These are phyloP conservation scores for Anhinga anhinga DNA, from an alignment of 2,113 vertebrate genomes.

Conservation along the genomic window DNA sequence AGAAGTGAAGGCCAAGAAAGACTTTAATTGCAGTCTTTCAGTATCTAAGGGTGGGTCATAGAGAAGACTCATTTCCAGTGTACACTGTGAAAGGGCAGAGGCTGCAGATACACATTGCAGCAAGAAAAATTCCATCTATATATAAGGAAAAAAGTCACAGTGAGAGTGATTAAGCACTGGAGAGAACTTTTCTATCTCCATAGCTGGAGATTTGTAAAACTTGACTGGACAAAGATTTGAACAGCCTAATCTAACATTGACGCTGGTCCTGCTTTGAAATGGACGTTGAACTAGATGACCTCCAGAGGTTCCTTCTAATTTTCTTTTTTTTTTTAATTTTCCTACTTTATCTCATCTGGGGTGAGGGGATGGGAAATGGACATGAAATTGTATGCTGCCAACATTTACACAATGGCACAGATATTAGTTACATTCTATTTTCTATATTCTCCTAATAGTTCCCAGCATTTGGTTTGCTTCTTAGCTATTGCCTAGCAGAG, in stretches of 20 bases:
- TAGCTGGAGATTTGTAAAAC: background rate
- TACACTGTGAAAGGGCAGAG: background rate
- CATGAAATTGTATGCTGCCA: background rate
- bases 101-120: background rate
- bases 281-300: background rate
- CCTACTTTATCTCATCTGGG: background rate
- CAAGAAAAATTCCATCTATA: background rate
- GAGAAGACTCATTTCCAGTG: background rate
- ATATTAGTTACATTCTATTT: background rate
- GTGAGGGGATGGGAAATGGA: background rate
- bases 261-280: background rate
- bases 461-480: background rate
- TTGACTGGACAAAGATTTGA: background rate
- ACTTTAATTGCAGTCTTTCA: background rate
- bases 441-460: background rate
- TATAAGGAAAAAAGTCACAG: background rate
- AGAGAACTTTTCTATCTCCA: background rate
- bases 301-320: background rate
- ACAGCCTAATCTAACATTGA: background rate
- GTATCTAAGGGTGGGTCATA: background rate
- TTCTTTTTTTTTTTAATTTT: background rate
- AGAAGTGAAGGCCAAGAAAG: background rate
- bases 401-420: background rate
- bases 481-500: background rate
- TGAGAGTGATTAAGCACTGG: background rate